Base-by-base conservation (phyloP, 2,888 invertebrate species). In the Pammene aurita region DNA sequence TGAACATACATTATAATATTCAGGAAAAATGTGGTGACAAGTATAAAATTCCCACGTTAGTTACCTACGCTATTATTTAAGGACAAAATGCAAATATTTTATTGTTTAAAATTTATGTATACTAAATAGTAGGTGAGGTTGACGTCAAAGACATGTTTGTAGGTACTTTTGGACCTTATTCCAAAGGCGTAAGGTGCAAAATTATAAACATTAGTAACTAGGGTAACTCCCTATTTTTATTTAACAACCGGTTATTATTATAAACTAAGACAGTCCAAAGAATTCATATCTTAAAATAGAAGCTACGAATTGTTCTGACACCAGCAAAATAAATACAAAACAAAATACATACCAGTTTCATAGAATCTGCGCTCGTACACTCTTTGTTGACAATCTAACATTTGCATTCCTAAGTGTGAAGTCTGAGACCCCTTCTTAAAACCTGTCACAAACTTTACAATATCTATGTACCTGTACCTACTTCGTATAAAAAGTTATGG, bases 351-450 rank as follows among this genome's bases (percentile, higher is more conserved):
- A 58, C 41, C 26, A 35, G 52, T 63, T 52, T 41, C 26, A 13
- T 14, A 18, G 14, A 61, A 38, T 34, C 44, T 38, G 41, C 10
- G 18, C 41, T 38, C 61, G 38, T 61, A 48, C 48, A 34, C 14
- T 9, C 7, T 35, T n/a, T 35, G 58, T 57, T 44, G 57, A 64
- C n/a, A 68, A 46, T 26, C 16, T 1, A 57, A 57, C 64, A 64
- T 68, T 68, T 63, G 68, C 52, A 46, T 62, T 67, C 46, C 7
- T 38, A 14, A 35, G 41, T 35, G 42, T 26, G 56, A 56, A 62
- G 48, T 57, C 55, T 42, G 44, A 67, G 57, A 58, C 35, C 14
- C 13, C 16, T 9, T 38, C 41, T 61, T 14, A 44, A 58, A 68
- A 50, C 56, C 34, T 42, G 42, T 10, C 61, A 7, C 16, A 52